phyloP scores from a whole-genome alignment of 2,797 vertebrate species.

The Falco novaeseelandiae region DNA sequence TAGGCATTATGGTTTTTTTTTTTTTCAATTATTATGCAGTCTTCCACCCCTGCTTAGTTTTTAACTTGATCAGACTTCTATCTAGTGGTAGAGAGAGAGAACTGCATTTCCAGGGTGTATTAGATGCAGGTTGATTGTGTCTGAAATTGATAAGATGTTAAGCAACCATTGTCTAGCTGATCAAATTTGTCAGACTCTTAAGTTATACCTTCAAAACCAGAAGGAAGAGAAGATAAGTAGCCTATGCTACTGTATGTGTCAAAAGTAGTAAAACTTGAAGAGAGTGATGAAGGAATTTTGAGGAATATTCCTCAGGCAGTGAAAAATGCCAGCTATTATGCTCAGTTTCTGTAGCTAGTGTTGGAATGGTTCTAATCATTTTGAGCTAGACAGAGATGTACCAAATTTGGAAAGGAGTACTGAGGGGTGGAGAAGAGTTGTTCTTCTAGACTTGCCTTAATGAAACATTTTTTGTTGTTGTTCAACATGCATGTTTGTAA shows the following conservation, averaged over 20 bases:
- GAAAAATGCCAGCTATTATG: neutral
- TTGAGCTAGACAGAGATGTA: neutral
- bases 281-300: neutral
- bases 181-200: neutral
- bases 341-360: neutral
- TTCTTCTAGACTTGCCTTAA: neutral
- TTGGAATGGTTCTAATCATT: neutral
- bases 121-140: neutral
- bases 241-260: neutral
- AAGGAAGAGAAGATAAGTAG: neutral
- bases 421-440: neutral
- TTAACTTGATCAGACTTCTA: conserved; percentile 51
- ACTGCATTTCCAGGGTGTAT: neutral
- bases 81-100: conserved; percentile 53
- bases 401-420: neutral
- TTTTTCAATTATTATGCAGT: neutral
- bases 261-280: neutral
- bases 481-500: neutral
- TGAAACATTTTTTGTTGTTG: neutral
- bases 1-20: neutral
- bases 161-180: neutral
- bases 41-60: neutral
- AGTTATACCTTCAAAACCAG: neutral
- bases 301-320: neutral
- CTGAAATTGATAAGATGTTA: neutral